Percentiles rank a stretch among this genome's conserved stretches.
Evolutionary conservation across 2,113 vertebrate genomes (phyloP).

Genomic region (Salvelinus alpinus): DNA sequence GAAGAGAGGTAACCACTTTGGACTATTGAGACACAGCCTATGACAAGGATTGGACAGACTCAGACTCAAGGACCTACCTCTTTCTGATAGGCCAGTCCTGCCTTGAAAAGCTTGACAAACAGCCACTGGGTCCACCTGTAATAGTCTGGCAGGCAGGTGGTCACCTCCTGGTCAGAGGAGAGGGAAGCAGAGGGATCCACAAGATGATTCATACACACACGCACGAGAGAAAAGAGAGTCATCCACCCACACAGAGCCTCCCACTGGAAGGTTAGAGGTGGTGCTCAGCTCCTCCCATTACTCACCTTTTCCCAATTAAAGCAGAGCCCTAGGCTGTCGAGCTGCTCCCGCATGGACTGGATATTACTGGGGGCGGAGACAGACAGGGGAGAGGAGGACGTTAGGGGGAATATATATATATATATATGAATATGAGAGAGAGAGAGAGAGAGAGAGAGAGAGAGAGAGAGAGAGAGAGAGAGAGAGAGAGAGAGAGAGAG

Average conservation of each 20-base stretch:
- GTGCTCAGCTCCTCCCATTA: constrained; percentile 7
- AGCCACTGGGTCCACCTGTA: constrained; percentile 97
- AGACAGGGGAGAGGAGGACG: neutral
- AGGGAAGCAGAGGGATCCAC: constrained; percentile 16
- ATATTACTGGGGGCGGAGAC: constrained; percentile 81
- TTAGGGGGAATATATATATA: neutral
- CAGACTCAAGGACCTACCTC: constrained; percentile 76
- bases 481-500: neutral
- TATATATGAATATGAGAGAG: no score
- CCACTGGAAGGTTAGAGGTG: neutral
- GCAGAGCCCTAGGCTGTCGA: constrained; percentile 87
- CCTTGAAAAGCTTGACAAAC: constrained; percentile 90
- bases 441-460: no score
- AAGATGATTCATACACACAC: neutral
- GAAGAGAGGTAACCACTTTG: no score
- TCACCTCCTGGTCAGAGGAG: constrained; percentile 82
- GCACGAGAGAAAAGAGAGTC: neutral
- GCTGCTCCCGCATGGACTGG: constrained; percentile 87
- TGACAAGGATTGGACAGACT: neutral
- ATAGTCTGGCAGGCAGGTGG: constrained; percentile 91
- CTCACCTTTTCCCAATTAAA: constrained; percentile 97
- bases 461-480: no score
- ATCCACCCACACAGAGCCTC: neutral
- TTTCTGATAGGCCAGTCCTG: constrained; percentile 93
- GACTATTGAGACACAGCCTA: neutral